phyloP scores from a whole-genome alignment of 1,140 invertebrate genomes.

The Lasioglossum baleicum region DNA sequence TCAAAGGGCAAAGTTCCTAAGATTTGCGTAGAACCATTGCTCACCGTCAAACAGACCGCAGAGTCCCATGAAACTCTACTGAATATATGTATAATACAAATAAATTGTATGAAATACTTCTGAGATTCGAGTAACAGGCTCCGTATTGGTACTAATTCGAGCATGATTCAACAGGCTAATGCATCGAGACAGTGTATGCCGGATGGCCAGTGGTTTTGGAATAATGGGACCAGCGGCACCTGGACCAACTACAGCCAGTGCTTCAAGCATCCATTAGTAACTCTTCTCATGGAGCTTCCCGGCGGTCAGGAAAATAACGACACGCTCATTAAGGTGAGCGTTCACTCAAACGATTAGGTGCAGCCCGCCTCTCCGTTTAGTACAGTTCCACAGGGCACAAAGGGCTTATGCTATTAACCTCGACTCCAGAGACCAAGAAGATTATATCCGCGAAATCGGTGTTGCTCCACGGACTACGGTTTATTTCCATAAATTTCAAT shows the following conservation, averaged over 20 bases:
- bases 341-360: background rate
- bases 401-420: background rate
- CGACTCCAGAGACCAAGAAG: too few species aligned
- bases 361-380: background rate
- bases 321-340: slow-evolving; percentile 70
- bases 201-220: slow-evolving; percentile 82
- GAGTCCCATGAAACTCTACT: background rate
- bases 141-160: background rate
- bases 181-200: slow-evolving; percentile 81
- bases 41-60: too few species aligned
- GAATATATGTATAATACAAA: too few species aligned
- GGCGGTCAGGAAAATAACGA: slow-evolving; percentile 69
- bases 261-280: slow-evolving; percentile 68
- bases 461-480: too few species aligned
- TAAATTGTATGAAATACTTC: too few species aligned
- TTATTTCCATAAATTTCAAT: too few species aligned
- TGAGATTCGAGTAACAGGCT: too few species aligned
- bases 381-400: background rate
- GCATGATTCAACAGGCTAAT: slow-evolving; percentile 72
- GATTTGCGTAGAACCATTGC: too few species aligned
- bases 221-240: slow-evolving; percentile 71
- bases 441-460: too few species aligned
- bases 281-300: slow-evolving; percentile 71
- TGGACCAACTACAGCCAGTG: slow-evolving; percentile 84
- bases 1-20: too few species aligned